Conservation (phyloP, 1,140 invertebrate genomes). For the Oncopodura yosiiana region DNA sequence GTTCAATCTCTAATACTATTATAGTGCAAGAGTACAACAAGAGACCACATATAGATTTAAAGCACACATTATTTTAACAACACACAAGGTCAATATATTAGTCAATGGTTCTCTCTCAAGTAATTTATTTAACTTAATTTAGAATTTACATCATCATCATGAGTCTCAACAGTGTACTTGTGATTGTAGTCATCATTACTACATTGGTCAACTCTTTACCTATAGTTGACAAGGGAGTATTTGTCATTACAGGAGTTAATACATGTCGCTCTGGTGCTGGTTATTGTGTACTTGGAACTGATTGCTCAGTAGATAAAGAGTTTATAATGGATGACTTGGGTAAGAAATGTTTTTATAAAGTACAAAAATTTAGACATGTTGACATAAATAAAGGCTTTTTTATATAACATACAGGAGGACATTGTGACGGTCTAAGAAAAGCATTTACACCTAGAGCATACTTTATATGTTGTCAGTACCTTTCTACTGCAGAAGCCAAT, state of each 20-base stretch:
- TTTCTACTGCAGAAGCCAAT: slow-evolving; percentile 1
- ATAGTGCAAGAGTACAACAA: too few relatives aligned
- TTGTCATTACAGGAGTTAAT: slow-evolving; percentile 43
- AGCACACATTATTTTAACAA: too few relatives aligned
- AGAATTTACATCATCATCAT: too few relatives aligned
- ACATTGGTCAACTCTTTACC: slow-evolving; percentile 13
- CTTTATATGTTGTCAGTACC: slow-evolving; percentile 41
- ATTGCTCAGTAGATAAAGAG: slow-evolving; percentile 40
- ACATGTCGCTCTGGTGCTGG: slow-evolving; percentile 41
- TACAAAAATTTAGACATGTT: too few relatives aligned
- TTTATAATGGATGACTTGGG: slow-evolving; percentile 40
- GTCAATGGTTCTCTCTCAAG: too few relatives aligned
- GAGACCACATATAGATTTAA: too few relatives aligned
- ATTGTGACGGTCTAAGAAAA: slow-evolving; percentile 41
- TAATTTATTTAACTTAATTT: too few relatives aligned
- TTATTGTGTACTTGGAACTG: slow-evolving; percentile 42
- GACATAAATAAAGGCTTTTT: too few relatives aligned
- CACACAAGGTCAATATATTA: too few relatives aligned
- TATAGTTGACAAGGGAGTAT: slow-evolving; percentile 37
- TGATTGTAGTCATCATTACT: background rate
- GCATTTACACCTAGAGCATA: slow-evolving; percentile 42
- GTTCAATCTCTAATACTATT: too few relatives aligned
- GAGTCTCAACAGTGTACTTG: background rate
- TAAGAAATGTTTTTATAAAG: too few relatives aligned
- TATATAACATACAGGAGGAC: too few relatives aligned